Conservation (phyloP, 2,113 vertebrate species). For the Dermatemys mawii region DNA sequence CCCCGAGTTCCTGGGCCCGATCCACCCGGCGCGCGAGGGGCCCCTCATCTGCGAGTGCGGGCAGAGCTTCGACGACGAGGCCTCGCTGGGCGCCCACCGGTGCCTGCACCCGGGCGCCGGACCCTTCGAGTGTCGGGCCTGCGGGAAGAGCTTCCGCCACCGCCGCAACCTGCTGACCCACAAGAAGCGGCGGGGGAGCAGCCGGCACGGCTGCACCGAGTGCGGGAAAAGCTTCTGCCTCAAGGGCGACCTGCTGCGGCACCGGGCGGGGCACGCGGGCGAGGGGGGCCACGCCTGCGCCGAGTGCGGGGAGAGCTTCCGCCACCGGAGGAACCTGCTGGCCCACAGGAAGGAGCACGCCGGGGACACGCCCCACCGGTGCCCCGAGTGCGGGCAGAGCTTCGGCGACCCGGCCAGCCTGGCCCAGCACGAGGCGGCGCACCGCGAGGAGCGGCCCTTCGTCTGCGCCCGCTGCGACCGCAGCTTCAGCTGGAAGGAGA, state of each 20-base stretch:
- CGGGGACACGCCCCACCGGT: fast-evolving
- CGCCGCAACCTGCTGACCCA: constrained; percentile 71
- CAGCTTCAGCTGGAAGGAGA: constrained; percentile 79
- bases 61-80: neutral
- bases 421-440: constrained; percentile 78
- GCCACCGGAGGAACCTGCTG: neutral
- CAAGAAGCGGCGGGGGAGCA: constrained; percentile 66
- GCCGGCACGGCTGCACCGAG: constrained; percentile 51
- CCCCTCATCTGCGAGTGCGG: neutral
- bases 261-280: constrained; percentile 86
- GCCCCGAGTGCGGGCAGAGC: neutral
- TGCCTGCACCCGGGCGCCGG: neutral
- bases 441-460: constrained; percentile 81
- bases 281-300: constrained; percentile 55
- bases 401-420: constrained; percentile 79
- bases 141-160: constrained; percentile 78
- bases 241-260: constrained; percentile 86
- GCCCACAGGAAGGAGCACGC: neutral
- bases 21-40: fast-evolving
- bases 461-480: constrained; percentile 78
- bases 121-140: constrained; percentile 81
- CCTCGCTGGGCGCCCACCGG: neutral
- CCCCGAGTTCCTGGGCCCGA: fast-evolving
- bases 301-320: neutral
- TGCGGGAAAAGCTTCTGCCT: constrained; percentile 70